phyloP scores from a whole-genome alignment of 2,797 vertebrate species.

The Ceryle rudis region DNA sequence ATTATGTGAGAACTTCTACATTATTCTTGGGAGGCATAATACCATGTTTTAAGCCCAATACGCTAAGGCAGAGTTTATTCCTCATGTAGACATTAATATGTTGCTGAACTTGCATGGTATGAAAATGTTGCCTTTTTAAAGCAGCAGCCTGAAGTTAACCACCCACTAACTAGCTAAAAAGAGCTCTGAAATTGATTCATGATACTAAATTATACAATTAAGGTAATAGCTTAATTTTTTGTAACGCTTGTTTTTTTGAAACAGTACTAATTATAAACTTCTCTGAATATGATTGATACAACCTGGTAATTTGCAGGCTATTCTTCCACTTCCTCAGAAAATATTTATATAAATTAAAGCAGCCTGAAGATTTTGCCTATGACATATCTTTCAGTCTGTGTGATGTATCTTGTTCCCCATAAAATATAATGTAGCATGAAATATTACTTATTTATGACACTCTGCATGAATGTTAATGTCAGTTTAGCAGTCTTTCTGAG shows the following conservation, averaged over 20 bases:
- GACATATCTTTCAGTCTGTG: background rate
- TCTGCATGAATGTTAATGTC: background rate
- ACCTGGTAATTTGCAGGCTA: background rate
- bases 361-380: background rate
- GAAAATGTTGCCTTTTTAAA: background rate
- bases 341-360: background rate
- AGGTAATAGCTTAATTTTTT: background rate
- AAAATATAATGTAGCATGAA: background rate
- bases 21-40: background rate
- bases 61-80: background rate
- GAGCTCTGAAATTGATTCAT: background rate
- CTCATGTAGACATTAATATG: background rate
- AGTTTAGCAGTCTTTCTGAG: background rate
- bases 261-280: background rate
- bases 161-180: background rate
- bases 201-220: background rate
- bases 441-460: background rate
- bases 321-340: background rate
- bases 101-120: background rate
- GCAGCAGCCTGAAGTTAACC: background rate
- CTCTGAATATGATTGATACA: background rate
- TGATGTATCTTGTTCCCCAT: background rate
- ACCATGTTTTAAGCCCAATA: background rate
- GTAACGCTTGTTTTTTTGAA: background rate
- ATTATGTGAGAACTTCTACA: background rate